Conservation (phyloP, 2,797 vertebrate species). For the Synaphobranchus kaupii region DNA sequence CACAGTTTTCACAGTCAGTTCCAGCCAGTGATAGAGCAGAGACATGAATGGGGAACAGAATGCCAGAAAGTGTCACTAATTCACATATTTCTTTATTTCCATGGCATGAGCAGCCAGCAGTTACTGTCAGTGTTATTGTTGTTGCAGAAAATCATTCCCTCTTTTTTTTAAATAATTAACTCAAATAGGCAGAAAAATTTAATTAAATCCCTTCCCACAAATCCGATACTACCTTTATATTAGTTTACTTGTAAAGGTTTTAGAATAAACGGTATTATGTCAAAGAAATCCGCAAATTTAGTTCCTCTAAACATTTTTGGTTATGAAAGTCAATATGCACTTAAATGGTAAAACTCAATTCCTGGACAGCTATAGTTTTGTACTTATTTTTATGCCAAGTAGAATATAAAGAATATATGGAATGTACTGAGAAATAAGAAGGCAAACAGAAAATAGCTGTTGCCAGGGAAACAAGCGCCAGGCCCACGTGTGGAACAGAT, state of each 20-base stretch:
- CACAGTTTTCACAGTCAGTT: neutral
- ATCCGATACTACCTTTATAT: neutral
- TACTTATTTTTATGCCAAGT: neutral
- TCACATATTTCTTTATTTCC: neutral
- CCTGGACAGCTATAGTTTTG: neutral
- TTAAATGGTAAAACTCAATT: neutral
- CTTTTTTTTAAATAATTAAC: neutral
- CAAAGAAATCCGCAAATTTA: neutral
- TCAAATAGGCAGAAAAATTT: neutral
- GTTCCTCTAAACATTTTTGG: neutral
- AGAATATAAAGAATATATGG: neutral
- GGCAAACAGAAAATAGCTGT: conserved; percentile 57
- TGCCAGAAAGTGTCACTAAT: neutral
- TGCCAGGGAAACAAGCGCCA: conserved; percentile 61
- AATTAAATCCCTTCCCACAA: neutral
- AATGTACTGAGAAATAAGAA: neutral
- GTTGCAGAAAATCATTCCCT: neutral
- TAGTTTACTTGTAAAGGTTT: neutral
- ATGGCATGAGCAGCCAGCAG: neutral
- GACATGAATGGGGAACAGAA: neutral
- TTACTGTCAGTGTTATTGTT: neutral
- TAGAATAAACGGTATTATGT: neutral
- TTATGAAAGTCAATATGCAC: neutral
- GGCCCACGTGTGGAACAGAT: neutral
- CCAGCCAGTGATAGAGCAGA: neutral